Evolutionary conservation across 2,888 invertebrate genomes (phyloP).

Genomic region (Caenorhabditis doughertyi): DNA sequence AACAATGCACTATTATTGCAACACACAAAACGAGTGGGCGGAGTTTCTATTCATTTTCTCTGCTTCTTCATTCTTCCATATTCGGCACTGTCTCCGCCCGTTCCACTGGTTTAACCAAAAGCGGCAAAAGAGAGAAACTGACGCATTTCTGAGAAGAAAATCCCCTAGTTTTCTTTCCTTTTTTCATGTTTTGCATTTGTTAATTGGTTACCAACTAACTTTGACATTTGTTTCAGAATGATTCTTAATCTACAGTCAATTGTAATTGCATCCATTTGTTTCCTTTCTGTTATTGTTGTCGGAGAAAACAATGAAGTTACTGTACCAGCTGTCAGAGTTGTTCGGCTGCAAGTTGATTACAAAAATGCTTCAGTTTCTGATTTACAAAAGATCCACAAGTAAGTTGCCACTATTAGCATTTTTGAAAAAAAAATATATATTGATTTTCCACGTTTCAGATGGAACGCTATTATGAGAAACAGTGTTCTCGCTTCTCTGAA

Average conservation of each 20-base stretch:
- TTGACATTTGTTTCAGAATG: conserved; percentile 45
- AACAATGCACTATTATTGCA: conserved; percentile 51
- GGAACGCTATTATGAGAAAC: conserved; percentile 71
- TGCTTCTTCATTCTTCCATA: conserved; percentile 14
- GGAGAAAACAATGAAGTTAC: conserved; percentile 55
- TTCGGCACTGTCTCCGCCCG: conserved; percentile 48
- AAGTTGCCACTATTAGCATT: neutral
- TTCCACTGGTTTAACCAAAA: conserved; percentile 64
- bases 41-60: neutral
- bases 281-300: conserved; percentile 6
- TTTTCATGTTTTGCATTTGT: neutral
- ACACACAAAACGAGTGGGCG: conserved; percentile 35
- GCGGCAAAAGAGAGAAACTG: conserved; percentile 9
- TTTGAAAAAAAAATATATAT: conserved; percentile 3
- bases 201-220: conserved; percentile 21
- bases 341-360: conserved; percentile 75
- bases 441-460: conserved; percentile 50
- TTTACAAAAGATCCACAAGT: conserved; percentile 71
- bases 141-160: conserved; percentile 32
- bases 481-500: conserved; percentile 78
- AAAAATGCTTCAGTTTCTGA: conserved; percentile 65
- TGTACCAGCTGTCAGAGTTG: conserved; percentile 75
- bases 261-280: conserved; percentile 6
- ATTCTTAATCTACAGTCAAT: conserved; percentile 20
- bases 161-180: neutral